Base-by-base conservation (phyloP, 2,113 vertebrate genomes). In the Larimichthys crocea region DNA sequence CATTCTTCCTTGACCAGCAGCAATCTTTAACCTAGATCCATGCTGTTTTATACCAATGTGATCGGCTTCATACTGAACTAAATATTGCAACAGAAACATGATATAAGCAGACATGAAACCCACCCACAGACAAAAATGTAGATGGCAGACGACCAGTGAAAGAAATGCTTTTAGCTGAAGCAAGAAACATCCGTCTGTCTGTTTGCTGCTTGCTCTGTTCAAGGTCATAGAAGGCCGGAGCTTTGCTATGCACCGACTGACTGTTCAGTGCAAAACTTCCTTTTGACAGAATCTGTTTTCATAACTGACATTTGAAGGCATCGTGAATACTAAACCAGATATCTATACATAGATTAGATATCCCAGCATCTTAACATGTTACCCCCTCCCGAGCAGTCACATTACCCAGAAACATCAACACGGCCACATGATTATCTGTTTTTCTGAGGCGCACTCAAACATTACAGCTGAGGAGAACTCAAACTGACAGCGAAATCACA, bases 401-500 rank as follows among this genome's bases (percentile, higher is more conserved):
- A 74, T 76, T 59, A 82, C 77, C 75, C 53, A 88, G 24, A 82
- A 72, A 78, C 85, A 80, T 86, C 76, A 80, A 78, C 68, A 82
- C 31, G 52, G 56, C 76, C 76, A 86, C 83, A 84, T 74, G 67
- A 85, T 75, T 48, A 86, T 88, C 66, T 2, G 72, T 83, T 83
- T 76, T 29, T 72, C 63, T 64, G 66, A 52, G 67, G 44, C 68
- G 82, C 80, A 83, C 81, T 75, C 35, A 59, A 46, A 26, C 69
- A 64, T 82, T 72, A 76, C 14, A 76, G 70, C 35, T 29, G 14
- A 70, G 24, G 48, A 61, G 29, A 87, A 75, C 64, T 81, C 63
- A 76, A 86, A 79, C 62, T 79, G 88, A 90, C 84, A 86, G 55
- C 64, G 35, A 86, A 89, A 84, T 82, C 66, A 49, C 82, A 70